Conservation (phyloP, 2,888 invertebrate species). For the Pseudoips prasinana region DNA sequence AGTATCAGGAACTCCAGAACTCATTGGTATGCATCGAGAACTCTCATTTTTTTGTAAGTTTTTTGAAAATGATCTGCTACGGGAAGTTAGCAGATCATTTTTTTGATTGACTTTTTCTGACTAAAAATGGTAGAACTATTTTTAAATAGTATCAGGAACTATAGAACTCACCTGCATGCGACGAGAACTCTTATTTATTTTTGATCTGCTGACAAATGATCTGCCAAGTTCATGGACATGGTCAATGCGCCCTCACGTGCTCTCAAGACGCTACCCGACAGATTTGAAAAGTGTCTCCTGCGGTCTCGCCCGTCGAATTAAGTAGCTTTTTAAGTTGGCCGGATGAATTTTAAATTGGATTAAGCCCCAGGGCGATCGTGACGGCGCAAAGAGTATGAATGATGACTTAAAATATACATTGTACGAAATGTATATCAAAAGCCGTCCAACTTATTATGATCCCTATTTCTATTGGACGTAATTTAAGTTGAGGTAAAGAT, state of each 20-base stretch:
- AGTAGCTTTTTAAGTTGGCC: conserved; percentile 60
- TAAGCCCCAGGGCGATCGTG: conserved; percentile 73
- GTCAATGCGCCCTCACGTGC: conserved; percentile 75
- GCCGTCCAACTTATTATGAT: conserved; percentile 36
- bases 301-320: conserved; percentile 46
- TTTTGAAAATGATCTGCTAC: too few relatives aligned
- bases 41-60: too few relatives aligned
- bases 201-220: too few relatives aligned
- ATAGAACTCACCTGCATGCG: too few relatives aligned
- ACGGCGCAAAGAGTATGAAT: conserved; percentile 75
- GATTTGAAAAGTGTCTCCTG: conserved; percentile 50
- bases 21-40: too few relatives aligned
- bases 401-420: conserved; percentile 58
- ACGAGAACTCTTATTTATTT: too few relatives aligned
- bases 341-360: conserved; percentile 76
- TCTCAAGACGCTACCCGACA: conserved; percentile 50
- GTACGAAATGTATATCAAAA: conserved; percentile 38
- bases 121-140: too few relatives aligned
- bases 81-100: too few relatives aligned
- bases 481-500: conserved; percentile 23
- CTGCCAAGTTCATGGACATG: too few relatives aligned
- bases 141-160: too few relatives aligned
- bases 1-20: too few relatives aligned
- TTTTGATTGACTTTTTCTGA: too few relatives aligned
- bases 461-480: conserved; percentile 18